A percentile compares a stretch with the other conserved stretches of the same genome.
These are phyloP conservation scores for Sialis fuliginosa DNA, from an alignment of 2,888 invertebrate species.

Conservation along the genomic window DNA sequence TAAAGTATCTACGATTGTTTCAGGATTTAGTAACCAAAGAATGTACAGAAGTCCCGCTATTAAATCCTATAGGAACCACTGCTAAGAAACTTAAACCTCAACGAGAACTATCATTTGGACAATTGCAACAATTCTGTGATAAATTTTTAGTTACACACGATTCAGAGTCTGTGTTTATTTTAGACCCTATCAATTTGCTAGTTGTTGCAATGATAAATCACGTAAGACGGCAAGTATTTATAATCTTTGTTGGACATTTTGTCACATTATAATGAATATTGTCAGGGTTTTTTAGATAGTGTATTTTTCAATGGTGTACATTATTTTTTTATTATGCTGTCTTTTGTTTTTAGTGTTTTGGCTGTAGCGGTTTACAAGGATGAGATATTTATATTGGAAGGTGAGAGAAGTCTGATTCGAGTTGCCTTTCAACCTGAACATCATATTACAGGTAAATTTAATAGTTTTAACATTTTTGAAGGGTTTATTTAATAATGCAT, in stretches of 20 bases:
- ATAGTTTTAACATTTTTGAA: neutral
- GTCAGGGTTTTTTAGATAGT: neutral
- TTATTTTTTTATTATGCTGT: neutral
- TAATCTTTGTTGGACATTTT: slow-evolving; percentile 1
- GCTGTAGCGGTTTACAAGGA: slow-evolving; percentile 44
- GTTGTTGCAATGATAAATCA: slow-evolving; percentile 48
- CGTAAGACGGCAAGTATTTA: slow-evolving; percentile 32
- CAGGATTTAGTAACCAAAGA: slow-evolving; percentile 22
- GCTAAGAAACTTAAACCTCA: slow-evolving; percentile 22
- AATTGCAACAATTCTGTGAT: slow-evolving; percentile 46
- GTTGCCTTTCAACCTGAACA: slow-evolving; percentile 55
- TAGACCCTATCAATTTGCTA: slow-evolving; percentile 51
- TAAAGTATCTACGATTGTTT: no score
- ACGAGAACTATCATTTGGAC: slow-evolving; percentile 43
- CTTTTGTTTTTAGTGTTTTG: slow-evolving; percentile 26
- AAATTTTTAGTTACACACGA: slow-evolving; percentile 59
- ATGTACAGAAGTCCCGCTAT: slow-evolving; percentile 43
- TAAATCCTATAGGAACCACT: slow-evolving; percentile 43
- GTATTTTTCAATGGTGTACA: neutral
- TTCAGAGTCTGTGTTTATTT: slow-evolving; percentile 48
- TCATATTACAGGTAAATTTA: slow-evolving; percentile 18
- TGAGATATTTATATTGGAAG: slow-evolving; percentile 72
- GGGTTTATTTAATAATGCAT: neutral
- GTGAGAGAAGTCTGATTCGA: slow-evolving; percentile 58
- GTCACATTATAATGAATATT: neutral